Evolutionary conservation across 2,797 vertebrate species (phyloP).

Genomic region (Bradypodion pumilum): DNA sequence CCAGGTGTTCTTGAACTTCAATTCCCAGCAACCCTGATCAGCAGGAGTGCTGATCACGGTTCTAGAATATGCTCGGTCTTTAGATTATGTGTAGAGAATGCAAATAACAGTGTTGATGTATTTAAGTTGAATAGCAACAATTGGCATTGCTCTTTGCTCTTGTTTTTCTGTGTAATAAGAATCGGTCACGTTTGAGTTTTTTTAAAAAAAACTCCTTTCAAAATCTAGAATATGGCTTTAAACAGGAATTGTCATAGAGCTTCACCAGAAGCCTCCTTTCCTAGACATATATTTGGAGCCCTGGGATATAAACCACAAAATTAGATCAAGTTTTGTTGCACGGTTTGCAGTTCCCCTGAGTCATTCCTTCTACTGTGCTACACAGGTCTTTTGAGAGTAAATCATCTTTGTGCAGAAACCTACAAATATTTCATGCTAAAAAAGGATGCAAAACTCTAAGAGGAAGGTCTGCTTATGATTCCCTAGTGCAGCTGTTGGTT

Average conservation of each 20-base stretch:
- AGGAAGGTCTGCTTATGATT: neutral
- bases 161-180: slow-evolving; percentile 38
- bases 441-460: neutral
- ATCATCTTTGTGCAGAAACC: slow-evolving; percentile 25
- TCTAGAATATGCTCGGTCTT: neutral
- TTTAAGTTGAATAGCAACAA: slow-evolving; percentile 37
- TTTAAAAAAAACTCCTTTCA: slow-evolving; percentile 17
- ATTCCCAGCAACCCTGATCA: too few relatives aligned
- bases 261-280: slow-evolving; percentile 1
- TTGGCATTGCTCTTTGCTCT: slow-evolving; percentile 9
- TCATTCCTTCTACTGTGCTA: slow-evolving; percentile 20
- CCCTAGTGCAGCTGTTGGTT: neutral
- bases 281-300: slow-evolving; percentile 15
- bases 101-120: slow-evolving; percentile 34
- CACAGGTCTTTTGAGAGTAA: slow-evolving; percentile 22
- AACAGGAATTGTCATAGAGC: slow-evolving; percentile 32
- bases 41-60: too few relatives aligned
- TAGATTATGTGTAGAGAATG: fast-evolving
- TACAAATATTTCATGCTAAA: slow-evolving; percentile 39
- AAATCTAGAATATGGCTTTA: slow-evolving; percentile 21
- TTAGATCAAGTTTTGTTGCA: neutral
- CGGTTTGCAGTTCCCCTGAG: slow-evolving; percentile 3
- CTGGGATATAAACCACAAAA: slow-evolving; percentile 40
- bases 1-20: too few relatives aligned
- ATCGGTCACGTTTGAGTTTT: slow-evolving; percentile 7